A percentile compares a stretch with the other conserved stretches of the same genome.
These are phyloP conservation scores for Gallinago stenura DNA, from an alignment of 2,797 vertebrate genomes.

Conservation along the genomic window DNA sequence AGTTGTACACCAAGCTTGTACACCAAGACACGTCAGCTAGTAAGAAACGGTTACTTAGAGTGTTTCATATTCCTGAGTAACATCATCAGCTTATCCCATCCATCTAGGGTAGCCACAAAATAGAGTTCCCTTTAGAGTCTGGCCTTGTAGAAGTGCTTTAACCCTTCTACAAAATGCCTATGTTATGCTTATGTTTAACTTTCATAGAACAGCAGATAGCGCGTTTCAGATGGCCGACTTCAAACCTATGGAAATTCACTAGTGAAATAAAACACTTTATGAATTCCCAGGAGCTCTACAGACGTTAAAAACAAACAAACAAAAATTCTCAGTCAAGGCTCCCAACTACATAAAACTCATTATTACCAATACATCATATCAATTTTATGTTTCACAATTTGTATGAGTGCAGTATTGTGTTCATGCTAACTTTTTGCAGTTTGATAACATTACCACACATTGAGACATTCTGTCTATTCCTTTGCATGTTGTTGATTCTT, in stretches of 20 bases:
- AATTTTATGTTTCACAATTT: not conserved
- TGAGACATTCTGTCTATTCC: constrained; percentile 42
- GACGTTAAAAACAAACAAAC: not conserved
- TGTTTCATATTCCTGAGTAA: not conserved
- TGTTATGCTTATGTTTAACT: not conserved
- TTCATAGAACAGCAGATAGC: not conserved
- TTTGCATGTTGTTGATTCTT: not conserved
- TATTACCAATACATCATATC: not conserved
- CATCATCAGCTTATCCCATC: not conserved
- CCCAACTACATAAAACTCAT: not conserved
- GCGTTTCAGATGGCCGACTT: not conserved
- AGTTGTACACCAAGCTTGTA: not conserved
- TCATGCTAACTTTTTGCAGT: not conserved
- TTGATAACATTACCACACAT: constrained; percentile 9
- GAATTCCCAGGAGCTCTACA: not conserved
- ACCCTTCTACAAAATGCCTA: not conserved
- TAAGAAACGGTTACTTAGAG: not conserved
- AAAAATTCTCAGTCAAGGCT: not conserved
- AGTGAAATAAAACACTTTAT: not conserved
- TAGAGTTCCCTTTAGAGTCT: not conserved
- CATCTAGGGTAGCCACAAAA: not conserved
- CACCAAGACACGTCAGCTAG: not conserved
- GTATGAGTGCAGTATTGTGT: not conserved
- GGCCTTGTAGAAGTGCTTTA: not conserved
- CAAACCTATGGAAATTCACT: not conserved